Base-by-base conservation (phyloP, 2,113 vertebrate species). In the Leptosomus discolor region DNA sequence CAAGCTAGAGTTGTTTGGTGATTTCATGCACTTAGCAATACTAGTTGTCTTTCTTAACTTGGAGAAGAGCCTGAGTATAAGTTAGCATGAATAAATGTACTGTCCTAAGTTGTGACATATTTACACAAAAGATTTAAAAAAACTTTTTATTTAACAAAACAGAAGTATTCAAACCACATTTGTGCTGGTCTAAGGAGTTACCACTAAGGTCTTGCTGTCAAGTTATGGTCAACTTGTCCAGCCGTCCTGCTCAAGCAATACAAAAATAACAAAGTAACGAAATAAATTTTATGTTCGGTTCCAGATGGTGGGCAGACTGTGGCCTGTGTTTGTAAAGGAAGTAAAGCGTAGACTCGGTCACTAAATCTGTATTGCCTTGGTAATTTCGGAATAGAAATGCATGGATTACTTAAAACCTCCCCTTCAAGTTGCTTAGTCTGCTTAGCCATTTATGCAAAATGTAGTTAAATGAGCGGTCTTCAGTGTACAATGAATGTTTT, bases 51-150 rank as follows among this genome's bases (percentile, higher is more conserved):
- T 58, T 57, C 16, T 5, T 53, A 79, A 80, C 37, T 63, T 63
- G 23, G 51, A 82, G 50, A 45, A 57, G 53, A 83, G 45, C 46
- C 22, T 27, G 21, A 24, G 11, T 36, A 3, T 34, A 68, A 68
- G 6, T 63, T 41, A 36, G 22, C 34, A 46, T 53, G 11, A 64
- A 9, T 78, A 80, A 69, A 34, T 16, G 5, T 57, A 26, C 58
- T 57, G 13, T 68, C 2, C 0, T 53, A 46, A 53, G 6, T 80
- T 63, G 43, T 37, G 51, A 30, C 0, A 0, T 74, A 45, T 53
- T 70, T 64, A 63, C 39, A 19, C 69, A 64, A 78, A 69, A n/a
- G 23, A 30, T 27, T 27, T n/a, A 19, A 19, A 37, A 43, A 22
- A 3, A 1, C 3, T 54, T 61, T 83, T 50, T 50, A 54, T n/a